phyloP scores from a whole-genome alignment of 2,113 vertebrate species.

The Sinocyclocheilus anophthalmus region DNA sequence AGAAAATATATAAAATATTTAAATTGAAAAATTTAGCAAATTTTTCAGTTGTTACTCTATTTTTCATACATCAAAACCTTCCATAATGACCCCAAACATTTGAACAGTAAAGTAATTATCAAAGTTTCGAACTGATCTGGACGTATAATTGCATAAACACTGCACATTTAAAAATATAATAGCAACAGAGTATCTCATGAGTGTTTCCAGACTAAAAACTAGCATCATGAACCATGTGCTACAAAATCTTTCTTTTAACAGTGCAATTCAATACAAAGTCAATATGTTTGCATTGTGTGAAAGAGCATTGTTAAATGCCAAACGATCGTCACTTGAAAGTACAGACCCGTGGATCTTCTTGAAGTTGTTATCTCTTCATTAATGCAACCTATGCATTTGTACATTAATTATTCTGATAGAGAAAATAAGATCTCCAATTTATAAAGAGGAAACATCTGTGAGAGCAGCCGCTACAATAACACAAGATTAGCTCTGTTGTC shows the following conservation, averaged over 20 bases:
- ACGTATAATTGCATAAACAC: neutral
- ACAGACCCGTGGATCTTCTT: neutral
- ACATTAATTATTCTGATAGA: neutral
- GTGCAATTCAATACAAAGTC: neutral
- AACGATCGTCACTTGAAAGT: neutral
- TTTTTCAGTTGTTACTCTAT: neutral
- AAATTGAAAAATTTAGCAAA: neutral
- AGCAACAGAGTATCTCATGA: neutral
- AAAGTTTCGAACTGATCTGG: neutral
- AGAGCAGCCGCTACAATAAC: slow-evolving; percentile 2
- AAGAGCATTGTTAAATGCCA: slow-evolving; percentile 6
- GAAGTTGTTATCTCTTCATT: neutral
- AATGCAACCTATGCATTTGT: neutral
- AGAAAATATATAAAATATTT: neutral
- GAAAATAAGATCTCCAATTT: slow-evolving; percentile 4
- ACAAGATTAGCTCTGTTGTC: slow-evolving; percentile 44
- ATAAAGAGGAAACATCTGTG: slow-evolving; percentile 35
- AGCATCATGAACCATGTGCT: neutral
- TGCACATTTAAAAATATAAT: no score
- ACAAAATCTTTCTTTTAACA: no score
- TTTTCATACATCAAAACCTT: no score
- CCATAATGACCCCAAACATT: neutral
- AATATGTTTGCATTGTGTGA: neutral
- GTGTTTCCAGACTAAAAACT: neutral
- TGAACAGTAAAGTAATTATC: neutral